phyloP scores from a whole-genome alignment of 2,113 vertebrate species.

The Gallinago media region DNA sequence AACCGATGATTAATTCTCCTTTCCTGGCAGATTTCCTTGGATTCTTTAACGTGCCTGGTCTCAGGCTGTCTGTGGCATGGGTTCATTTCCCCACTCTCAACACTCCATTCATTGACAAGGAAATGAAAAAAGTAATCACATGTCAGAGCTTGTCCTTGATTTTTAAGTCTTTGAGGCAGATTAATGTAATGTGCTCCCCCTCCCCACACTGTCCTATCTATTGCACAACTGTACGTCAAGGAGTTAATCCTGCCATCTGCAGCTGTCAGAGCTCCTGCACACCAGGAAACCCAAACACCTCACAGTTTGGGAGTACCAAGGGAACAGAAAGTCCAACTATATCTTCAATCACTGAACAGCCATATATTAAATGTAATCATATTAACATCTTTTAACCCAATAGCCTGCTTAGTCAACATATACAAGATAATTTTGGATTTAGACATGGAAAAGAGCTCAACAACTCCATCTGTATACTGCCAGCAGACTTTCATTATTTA shows the following conservation, averaged over 20 bases:
- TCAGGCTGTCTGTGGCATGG: neutral
- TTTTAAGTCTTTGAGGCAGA: slow-evolving; percentile 40
- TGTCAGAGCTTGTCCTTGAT: slow-evolving; percentile 52
- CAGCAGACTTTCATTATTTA: neutral
- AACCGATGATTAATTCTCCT: slow-evolving; percentile 19
- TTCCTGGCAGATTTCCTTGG: slow-evolving; percentile 3
- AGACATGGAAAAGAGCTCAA: neutral
- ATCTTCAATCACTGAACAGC: neutral
- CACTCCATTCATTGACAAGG: neutral
- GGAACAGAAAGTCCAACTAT: neutral
- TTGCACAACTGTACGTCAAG: slow-evolving; percentile 32
- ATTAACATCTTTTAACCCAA: neutral
- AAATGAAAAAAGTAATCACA: slow-evolving; percentile 33
- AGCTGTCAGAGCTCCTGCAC: neutral
- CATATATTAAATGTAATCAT: neutral
- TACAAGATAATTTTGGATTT: neutral
- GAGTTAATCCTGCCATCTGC: slow-evolving; percentile 60
- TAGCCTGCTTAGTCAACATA: neutral
- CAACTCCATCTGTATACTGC: neutral
- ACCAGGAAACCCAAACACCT: neutral
- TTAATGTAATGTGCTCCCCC: neutral
- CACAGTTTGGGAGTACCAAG: neutral
- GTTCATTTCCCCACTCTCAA: neutral
- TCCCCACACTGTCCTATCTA: neutral
- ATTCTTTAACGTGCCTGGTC: slow-evolving; percentile 28